A percentile compares a stretch with the other conserved stretches of the same genome.
Evolutionary conservation across 2,888 invertebrate genomes (phyloP).

Genomic region (Yponomeuta malinellus): DNA sequence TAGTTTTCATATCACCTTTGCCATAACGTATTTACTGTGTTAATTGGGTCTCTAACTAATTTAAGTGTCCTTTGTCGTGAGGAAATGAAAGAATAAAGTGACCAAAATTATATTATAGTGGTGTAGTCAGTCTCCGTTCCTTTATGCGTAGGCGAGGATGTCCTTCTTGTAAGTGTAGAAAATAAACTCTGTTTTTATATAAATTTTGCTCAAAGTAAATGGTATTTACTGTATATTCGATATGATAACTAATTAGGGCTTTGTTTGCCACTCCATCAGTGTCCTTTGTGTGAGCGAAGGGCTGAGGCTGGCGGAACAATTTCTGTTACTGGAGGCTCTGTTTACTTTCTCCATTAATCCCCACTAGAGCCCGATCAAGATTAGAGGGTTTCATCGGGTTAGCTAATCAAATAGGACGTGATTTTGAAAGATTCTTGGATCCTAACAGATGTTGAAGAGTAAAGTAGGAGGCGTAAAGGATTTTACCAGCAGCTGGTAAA

Average conservation of each 20-base stretch:
- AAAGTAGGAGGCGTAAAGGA: no score
- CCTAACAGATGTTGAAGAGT: no score
- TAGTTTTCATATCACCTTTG: no score
- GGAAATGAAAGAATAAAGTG: no score
- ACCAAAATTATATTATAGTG: no score
- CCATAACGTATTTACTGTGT: no score
- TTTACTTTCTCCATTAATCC: background rate
- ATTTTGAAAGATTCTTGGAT: background rate
- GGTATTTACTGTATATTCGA: background rate
- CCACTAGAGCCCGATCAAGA: background rate
- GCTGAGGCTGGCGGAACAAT: background rate
- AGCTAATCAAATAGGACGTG: slow-evolving; percentile 1
- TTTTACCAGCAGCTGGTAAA: no score
- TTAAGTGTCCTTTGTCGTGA: no score
- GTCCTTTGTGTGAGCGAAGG: background rate
- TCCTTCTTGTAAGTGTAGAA: no score
- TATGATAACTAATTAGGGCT: background rate
- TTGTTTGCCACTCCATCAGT: background rate
- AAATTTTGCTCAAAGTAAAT: background rate
- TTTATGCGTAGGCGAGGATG: no score
- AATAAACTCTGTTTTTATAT: background rate
- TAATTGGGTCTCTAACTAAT: no score
- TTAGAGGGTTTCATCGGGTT: background rate
- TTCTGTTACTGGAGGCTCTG: background rate
- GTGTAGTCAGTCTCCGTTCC: no score